These are phyloP conservation scores for Psittacula cyanocephala DNA, from an alignment of 2,113 vertebrate species.

Conservation along the genomic window DNA sequence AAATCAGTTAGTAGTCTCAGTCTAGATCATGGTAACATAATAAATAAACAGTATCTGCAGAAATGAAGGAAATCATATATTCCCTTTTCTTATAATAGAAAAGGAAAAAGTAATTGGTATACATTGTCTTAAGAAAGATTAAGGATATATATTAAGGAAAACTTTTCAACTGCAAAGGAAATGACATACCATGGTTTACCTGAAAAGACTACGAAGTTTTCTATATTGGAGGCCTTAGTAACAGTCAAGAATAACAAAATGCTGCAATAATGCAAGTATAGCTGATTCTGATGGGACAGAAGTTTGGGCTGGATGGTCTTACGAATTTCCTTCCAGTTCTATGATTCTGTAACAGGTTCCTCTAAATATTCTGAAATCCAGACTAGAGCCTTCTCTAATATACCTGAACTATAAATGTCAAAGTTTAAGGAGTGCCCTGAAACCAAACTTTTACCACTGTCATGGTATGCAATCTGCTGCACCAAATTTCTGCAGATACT, in stretches of 20 bases:
- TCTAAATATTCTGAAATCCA: background rate
- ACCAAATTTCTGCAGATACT: background rate
- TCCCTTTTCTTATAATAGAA: background rate
- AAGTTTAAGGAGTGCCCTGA: background rate
- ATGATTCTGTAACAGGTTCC: background rate
- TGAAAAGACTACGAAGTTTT: background rate
- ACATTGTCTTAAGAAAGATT: background rate
- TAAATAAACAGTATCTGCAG: background rate
- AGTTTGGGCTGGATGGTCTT: background rate
- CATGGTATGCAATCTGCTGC: background rate
- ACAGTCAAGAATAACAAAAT: background rate
- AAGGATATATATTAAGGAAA: background rate
- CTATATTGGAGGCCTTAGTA: background rate
- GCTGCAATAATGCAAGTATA: background rate
- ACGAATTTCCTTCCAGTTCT: background rate
- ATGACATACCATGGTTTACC: background rate
- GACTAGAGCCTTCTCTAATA: background rate
- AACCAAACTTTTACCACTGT: background rate
- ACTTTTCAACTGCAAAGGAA: background rate
- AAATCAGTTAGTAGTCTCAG: constrained; percentile 9
- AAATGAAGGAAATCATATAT: background rate
- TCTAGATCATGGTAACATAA: background rate
- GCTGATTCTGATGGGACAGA: background rate
- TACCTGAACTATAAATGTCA: background rate
- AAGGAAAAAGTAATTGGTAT: background rate